phyloP scores from a whole-genome alignment of 1,140 invertebrate genomes.

The Drosophila suzukii region DNA sequence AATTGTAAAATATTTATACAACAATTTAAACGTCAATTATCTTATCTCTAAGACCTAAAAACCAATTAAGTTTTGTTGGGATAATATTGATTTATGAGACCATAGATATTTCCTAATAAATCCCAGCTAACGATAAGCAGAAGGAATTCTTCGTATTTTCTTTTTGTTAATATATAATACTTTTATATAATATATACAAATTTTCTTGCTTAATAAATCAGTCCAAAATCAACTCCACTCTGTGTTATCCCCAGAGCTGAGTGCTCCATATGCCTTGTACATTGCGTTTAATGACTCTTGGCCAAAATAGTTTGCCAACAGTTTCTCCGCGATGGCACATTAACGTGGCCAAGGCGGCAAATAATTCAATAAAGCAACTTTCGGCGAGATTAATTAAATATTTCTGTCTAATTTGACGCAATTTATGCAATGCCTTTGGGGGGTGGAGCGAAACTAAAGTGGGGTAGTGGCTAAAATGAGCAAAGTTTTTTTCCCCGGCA shows the following conservation, averaged over 20 bases:
- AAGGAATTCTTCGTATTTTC: too few species aligned
- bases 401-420: conserved; percentile 83
- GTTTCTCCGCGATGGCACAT: conserved; percentile 49
- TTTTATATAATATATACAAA: background rate
- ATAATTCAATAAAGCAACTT: conserved; percentile 82
- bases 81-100: background rate
- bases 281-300: conserved; percentile 67
- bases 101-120: background rate
- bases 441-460: conserved; percentile 17
- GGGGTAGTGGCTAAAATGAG: conserved; percentile 56
- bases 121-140: background rate
- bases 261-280: conserved; percentile 25
- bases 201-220: background rate
- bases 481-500: conserved; percentile 55
- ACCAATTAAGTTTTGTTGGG: background rate
- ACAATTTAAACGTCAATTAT: too few species aligned
- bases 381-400: conserved; percentile 80
- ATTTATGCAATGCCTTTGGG: conserved; percentile 68
- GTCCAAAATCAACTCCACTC: conserved; percentile 11
- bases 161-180: background rate
- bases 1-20: too few species aligned
- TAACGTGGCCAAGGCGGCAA: conserved; percentile 44
- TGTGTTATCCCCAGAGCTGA: background rate
- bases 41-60: background rate
- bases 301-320: conserved; percentile 70